phyloP scores from a whole-genome alignment of 2,113 vertebrate species.

The Tupaia tana region DNA sequence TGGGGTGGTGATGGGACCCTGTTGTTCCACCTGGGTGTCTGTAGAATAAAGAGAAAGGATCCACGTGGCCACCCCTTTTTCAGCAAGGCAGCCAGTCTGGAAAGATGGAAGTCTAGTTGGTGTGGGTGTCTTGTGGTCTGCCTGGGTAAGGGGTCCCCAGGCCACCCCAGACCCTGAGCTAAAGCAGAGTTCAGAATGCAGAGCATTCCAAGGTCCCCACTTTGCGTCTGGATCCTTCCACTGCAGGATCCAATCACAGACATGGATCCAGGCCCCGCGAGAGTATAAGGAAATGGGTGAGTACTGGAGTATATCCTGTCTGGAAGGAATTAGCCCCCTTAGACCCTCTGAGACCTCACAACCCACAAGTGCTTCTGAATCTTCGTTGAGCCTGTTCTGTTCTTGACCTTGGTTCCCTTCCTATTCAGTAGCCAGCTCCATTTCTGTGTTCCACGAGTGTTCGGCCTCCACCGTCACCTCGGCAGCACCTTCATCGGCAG shows the following conservation, averaged over 20 bases:
- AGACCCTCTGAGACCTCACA: background rate
- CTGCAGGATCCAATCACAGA: background rate
- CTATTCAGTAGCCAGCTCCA: background rate
- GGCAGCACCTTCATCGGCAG: background rate
- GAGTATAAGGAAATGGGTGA: background rate
- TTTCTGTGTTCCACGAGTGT: background rate
- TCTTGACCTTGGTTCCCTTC: background rate
- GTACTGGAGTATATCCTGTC: too few relatives aligned
- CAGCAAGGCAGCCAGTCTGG: background rate
- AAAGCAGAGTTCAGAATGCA: background rate
- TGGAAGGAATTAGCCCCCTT: background rate
- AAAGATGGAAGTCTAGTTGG: background rate
- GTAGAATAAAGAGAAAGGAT: background rate
- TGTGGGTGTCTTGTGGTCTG: background rate
- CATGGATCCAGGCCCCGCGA: background rate
- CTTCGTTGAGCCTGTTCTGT: background rate
- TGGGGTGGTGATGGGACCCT: background rate
- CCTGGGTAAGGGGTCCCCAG: background rate
- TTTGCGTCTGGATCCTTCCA: background rate
- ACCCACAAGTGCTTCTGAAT: background rate
- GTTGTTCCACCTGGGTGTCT: background rate
- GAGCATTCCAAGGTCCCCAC: too few relatives aligned
- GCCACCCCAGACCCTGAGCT: background rate
- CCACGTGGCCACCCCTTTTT: background rate
- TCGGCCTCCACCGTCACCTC: background rate